Evolutionary conservation across 2,888 invertebrate genomes (phyloP).

Genomic region (Ethmia dodecea): DNA sequence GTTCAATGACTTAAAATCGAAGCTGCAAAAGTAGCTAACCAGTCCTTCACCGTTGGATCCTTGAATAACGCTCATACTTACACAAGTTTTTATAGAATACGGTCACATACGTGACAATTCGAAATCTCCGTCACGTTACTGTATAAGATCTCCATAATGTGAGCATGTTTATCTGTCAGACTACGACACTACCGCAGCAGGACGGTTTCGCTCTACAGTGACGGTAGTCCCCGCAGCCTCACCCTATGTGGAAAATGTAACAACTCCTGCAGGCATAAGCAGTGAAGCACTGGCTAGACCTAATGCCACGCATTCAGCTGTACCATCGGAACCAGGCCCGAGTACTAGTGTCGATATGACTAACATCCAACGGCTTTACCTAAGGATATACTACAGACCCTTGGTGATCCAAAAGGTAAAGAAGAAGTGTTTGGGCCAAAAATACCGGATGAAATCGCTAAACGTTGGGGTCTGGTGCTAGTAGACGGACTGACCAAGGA

Average conservation of each 20-base stretch:
- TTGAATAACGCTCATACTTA: neutral
- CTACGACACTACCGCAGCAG: neutral
- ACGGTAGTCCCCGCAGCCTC: neutral
- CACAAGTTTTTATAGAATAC: neutral
- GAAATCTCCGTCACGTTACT: neutral
- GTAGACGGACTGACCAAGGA: conserved; percentile 10
- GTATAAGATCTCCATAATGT: neutral
- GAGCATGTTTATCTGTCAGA: neutral
- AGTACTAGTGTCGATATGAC: neutral
- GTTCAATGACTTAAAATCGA: conserved; percentile 3
- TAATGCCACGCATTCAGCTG: neutral
- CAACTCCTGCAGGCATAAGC: too few relatives aligned
- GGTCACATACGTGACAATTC: neutral
- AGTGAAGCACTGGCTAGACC: too few relatives aligned
- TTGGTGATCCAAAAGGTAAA: conserved; percentile 11
- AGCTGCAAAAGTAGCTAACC: neutral
- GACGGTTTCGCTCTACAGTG: neutral
- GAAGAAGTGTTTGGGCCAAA: conserved; percentile 11
- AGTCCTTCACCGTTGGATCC: too few relatives aligned
- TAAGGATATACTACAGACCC: conserved; percentile 5
- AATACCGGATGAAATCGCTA: conserved; percentile 8
- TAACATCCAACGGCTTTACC: neutral
- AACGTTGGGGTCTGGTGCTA: conserved; percentile 11
- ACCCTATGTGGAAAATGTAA: neutral
- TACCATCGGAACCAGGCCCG: neutral